These are phyloP conservation scores for Gorsachius goisagi DNA, from an alignment of 2,113 vertebrate species.

Conservation along the genomic window DNA sequence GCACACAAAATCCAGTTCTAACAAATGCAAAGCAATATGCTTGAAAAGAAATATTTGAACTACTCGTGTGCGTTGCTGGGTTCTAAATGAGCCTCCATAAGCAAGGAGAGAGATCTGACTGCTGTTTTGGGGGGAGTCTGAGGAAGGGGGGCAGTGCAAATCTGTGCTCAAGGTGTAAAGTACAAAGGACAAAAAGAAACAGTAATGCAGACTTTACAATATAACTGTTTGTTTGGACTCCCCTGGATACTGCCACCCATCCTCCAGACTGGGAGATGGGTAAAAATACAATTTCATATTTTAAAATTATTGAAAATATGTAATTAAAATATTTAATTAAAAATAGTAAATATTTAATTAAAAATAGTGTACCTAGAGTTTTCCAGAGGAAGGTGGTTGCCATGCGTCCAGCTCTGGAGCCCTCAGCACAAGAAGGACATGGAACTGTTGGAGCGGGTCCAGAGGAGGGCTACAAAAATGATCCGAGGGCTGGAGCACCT, in stretches of 20 bases:
- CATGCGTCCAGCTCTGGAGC: too few species aligned
- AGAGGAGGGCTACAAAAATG: too few species aligned
- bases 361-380: not conserved
- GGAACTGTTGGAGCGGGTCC: too few species aligned
- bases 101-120: not conserved
- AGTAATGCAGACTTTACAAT: not conserved
- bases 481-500: too few species aligned
- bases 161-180: not conserved
- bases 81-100: not conserved
- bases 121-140: not conserved
- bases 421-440: too few species aligned
- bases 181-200: not conserved
- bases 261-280: not conserved
- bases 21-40: not conserved
- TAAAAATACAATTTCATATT: not conserved
- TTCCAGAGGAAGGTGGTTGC: not conserved
- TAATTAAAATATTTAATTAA: not conserved
- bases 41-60: not conserved
- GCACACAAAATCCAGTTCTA: not conserved
- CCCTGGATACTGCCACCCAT: not conserved
- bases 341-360: not conserved
- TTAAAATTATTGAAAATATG: not conserved
- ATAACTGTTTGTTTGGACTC: not conserved
- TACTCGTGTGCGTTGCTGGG: fast-evolving
- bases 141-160: not conserved